phyloP scores from a whole-genome alignment of 2,797 vertebrate genomes.

The Tapera naevia region DNA sequence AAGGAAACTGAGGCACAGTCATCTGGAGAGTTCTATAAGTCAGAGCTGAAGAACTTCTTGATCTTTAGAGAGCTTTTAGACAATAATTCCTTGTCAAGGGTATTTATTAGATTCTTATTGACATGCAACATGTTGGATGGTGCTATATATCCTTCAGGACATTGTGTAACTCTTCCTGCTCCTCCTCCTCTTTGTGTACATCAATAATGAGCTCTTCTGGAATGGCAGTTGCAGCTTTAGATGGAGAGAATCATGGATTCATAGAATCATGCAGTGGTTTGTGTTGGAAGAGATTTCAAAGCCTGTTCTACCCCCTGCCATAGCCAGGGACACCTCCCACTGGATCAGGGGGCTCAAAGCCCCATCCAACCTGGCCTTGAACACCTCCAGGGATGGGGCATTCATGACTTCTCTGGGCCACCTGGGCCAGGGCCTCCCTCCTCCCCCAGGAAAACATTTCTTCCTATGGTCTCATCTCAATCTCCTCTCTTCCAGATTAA shows the following conservation, averaged over 20 bases:
- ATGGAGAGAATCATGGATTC: neutral
- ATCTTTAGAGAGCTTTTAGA: neutral
- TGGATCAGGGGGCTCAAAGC: too few species aligned
- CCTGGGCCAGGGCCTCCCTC: too few species aligned
- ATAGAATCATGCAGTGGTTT: too few species aligned
- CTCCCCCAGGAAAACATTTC: too few species aligned
- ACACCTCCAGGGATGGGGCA: too few species aligned
- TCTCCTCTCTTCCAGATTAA: too few species aligned
- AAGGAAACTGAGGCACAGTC: neutral
- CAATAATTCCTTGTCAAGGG: neutral
- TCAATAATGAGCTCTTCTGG: neutral
- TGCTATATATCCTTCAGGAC: neutral
- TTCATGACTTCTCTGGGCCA: too few species aligned
- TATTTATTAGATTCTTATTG: neutral
- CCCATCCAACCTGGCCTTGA: too few species aligned
- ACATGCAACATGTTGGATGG: neutral
- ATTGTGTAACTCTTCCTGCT: neutral
- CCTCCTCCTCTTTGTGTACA: neutral
- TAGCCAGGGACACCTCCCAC: too few species aligned
- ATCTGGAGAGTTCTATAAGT: accelerated
- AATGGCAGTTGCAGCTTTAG: neutral
- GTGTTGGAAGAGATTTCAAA: too few species aligned
- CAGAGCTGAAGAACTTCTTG: neutral
- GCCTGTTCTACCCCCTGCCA: too few species aligned
- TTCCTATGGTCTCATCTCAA: too few species aligned